Conservation (phyloP, 2,113 vertebrate genomes). For the Microtus pennsylvanicus region DNA sequence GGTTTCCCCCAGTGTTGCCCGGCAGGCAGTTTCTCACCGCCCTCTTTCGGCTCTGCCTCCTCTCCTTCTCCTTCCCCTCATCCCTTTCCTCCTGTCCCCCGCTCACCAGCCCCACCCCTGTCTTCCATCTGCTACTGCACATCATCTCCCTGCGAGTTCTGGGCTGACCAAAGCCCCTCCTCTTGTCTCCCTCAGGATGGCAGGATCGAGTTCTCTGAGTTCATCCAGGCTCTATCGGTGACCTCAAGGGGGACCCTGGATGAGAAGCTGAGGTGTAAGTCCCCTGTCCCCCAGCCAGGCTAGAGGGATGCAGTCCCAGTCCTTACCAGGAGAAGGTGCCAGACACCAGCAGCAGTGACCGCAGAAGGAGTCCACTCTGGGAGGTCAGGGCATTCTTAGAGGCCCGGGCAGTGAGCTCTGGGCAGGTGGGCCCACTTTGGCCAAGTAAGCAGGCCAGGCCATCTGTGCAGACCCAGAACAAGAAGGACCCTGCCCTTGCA, state of each 20-base stretch:
- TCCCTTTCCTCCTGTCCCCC: background rate
- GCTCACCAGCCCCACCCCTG: background rate
- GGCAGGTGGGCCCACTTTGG: background rate
- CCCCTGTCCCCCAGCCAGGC: background rate
- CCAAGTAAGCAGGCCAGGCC: background rate
- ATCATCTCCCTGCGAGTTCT: background rate
- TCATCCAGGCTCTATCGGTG: conserved; percentile 98
- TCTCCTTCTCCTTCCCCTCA: background rate
- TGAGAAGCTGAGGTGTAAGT: conserved; percentile 98
- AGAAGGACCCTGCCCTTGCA: background rate
- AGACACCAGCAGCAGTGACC: background rate
- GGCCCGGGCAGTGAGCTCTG: background rate
- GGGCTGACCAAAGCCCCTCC: background rate
- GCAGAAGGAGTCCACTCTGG: background rate
- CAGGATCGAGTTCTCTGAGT: conserved; percentile 98
- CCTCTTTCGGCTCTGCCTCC: background rate
- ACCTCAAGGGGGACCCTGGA: conserved; percentile 98
- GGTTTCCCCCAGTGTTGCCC: background rate
- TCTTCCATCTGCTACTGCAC: background rate
- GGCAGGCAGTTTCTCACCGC: background rate
- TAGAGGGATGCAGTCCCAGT: background rate
- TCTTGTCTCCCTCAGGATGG: conserved; percentile 90
- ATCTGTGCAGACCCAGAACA: background rate
- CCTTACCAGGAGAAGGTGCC: background rate
- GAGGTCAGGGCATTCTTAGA: background rate